A percentile compares a stretch with the other conserved stretches of the same genome.
phyloP scores from a whole-genome alignment of 2,797 vertebrate genomes.

The Bovichtus variegatus region DNA sequence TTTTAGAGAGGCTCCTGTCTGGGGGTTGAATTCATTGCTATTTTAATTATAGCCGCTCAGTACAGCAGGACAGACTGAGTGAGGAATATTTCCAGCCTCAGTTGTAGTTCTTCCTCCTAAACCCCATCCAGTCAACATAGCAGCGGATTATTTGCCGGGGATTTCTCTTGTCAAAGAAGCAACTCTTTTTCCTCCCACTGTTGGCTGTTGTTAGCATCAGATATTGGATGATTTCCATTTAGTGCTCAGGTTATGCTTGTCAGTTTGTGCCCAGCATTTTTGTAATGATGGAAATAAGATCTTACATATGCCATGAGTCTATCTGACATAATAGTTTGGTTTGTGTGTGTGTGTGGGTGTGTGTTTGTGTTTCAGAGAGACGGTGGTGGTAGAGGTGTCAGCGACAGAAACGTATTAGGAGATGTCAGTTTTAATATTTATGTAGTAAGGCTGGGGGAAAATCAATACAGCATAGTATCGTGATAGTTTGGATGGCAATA shows the following conservation, averaged over 20 bases:
- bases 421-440: slow-evolving; percentile 26
- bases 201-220: slow-evolving; percentile 87
- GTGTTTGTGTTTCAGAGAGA: slow-evolving; percentile 7
- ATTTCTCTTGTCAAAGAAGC: slow-evolving; percentile 84
- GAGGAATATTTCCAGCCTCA: slow-evolving; percentile 60
- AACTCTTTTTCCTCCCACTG: slow-evolving; percentile 77
- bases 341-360: slow-evolving; percentile 38
- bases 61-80: slow-evolving; percentile 50
- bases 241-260: slow-evolving; percentile 87
- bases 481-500: too few relatives aligned
- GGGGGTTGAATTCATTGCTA: slow-evolving; percentile 70
- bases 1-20: slow-evolving; percentile 77
- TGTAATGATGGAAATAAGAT: slow-evolving; percentile 87
- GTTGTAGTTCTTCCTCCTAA: slow-evolving; percentile 70
- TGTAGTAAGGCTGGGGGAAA: neutral
- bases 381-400: slow-evolving; percentile 3
- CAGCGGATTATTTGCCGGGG: slow-evolving; percentile 80
- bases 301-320: slow-evolving; percentile 84
- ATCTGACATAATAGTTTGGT: slow-evolving; percentile 86
- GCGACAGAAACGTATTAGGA: slow-evolving; percentile 20
- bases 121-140: slow-evolving; percentile 79
- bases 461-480: too few relatives aligned
- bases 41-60: slow-evolving; percentile 80
- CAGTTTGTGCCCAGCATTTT: slow-evolving; percentile 85
- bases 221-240: slow-evolving; percentile 89